Evolutionary conservation across 2,113 vertebrate species (phyloP).

Genomic region (Melospiza georgiana): DNA sequence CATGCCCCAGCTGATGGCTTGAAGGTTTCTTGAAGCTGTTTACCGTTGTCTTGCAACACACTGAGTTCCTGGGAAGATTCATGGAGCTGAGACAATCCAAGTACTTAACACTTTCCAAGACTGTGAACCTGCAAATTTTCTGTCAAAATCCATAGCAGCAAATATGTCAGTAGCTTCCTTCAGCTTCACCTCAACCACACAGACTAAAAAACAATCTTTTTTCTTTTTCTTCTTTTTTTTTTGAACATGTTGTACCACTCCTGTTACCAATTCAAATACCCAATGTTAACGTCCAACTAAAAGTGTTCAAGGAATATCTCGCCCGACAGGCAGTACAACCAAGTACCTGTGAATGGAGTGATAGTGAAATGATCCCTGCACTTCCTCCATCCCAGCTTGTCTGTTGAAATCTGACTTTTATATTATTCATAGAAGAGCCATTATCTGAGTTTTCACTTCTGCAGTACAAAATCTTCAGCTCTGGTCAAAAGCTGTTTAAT

Average conservation of each 20-base stretch:
- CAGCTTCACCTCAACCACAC: background rate
- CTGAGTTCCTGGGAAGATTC: background rate
- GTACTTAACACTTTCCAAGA: background rate
- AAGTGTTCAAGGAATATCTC: background rate
- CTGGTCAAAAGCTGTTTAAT: slow-evolving; percentile 77
- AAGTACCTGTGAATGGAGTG: background rate
- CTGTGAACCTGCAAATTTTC: background rate
- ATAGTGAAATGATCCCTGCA: background rate
- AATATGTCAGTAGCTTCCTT: background rate
- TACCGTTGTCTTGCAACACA: slow-evolving; percentile 12
- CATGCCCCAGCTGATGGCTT: background rate
- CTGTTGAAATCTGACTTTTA: slow-evolving; percentile 33
- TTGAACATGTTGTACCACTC: background rate
- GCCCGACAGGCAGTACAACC: background rate
- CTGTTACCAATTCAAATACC: background rate
- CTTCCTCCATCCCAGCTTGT: background rate
- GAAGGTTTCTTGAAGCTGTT: slow-evolving; percentile 4
- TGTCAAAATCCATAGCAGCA: slow-evolving; percentile 10
- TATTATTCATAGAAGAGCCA: slow-evolving; percentile 69
- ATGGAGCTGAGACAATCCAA: background rate
- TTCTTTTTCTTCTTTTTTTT: background rate
- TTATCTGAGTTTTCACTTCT: slow-evolving; percentile 68
- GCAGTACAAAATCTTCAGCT: slow-evolving; percentile 71
- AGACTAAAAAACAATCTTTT: background rate
- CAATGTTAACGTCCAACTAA: background rate